These are phyloP conservation scores for Fabriciana adippe DNA, from an alignment of 2,888 invertebrate species.

Conservation along the genomic window DNA sequence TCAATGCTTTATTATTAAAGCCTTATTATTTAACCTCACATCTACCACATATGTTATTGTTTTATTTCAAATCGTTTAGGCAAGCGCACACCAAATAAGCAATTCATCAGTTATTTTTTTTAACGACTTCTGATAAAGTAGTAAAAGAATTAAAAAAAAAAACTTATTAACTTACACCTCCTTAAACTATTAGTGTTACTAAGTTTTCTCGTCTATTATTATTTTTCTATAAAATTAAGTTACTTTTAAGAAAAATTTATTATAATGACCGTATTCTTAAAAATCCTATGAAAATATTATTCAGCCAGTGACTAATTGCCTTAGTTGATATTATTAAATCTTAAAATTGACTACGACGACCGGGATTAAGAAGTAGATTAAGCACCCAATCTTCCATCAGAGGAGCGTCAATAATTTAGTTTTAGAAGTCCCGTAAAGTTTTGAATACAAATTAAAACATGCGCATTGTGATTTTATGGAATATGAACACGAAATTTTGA, in stretches of 20 bases:
- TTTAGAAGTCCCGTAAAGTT: constrained; percentile 25
- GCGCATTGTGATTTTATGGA: constrained; percentile 9
- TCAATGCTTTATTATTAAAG: too few species aligned
- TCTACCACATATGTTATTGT: too few species aligned
- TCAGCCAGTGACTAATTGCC: constrained; percentile 27
- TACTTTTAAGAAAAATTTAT: neutral
- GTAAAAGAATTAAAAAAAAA: too few species aligned
- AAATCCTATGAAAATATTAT: constrained; percentile 5
- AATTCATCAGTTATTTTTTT: too few species aligned
- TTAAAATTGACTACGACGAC: constrained; percentile 20
- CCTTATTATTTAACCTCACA: too few species aligned
- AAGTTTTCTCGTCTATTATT: too few species aligned
- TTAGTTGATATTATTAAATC: constrained; percentile 32
- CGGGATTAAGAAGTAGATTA: constrained; percentile 28
- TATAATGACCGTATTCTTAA: neutral
- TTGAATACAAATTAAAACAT: constrained; percentile 20
- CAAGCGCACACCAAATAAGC: too few species aligned
- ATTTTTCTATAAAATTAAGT: too few species aligned
- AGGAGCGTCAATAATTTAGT: constrained; percentile 35
- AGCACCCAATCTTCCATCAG: constrained; percentile 37
- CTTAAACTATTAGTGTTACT: too few species aligned
- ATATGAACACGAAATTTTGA: neutral
- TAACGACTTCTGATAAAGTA: too few species aligned
- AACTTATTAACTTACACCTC: too few species aligned
- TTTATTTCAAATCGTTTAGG: too few species aligned